Percentiles rank a stretch among this genome's conserved stretches.
phyloP scores from a whole-genome alignment of 2,888 invertebrate species.

The Hypena proboscidalis region DNA sequence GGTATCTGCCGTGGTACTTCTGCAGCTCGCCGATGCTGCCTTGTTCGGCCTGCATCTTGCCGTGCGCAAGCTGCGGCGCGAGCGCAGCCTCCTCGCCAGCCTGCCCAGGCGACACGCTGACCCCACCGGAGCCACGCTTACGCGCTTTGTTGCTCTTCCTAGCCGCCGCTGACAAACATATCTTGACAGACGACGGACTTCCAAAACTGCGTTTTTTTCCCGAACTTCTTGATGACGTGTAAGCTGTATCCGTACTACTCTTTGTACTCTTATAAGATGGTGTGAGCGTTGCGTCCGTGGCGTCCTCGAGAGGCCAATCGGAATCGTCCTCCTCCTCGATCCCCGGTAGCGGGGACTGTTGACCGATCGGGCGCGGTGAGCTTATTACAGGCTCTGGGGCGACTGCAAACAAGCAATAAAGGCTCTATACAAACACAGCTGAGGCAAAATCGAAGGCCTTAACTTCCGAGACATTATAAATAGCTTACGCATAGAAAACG shows the following conservation, averaged over 20 bases:
- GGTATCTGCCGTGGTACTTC: constrained; percentile 94
- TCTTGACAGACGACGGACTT: constrained; percentile 86
- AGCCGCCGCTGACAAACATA: constrained; percentile 84
- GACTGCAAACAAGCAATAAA: constrained; percentile 79
- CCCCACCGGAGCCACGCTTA: constrained; percentile 77
- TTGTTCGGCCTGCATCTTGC: constrained; percentile 96
- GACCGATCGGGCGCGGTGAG: constrained; percentile 85
- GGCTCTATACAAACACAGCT: constrained; percentile 49
- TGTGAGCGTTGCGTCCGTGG: constrained; percentile 78
- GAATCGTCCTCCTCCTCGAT: constrained; percentile 93
- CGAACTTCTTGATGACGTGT: constrained; percentile 77
- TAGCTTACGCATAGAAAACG: constrained; percentile 42
- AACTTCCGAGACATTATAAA: constrained; percentile 12
- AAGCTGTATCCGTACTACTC: constrained; percentile 82
- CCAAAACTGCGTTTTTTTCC: constrained; percentile 82
- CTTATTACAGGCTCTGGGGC: constrained; percentile 81
- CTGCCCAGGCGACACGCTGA: constrained; percentile 58
- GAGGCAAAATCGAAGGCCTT: constrained; percentile 19
- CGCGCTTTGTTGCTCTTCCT: constrained; percentile 82
- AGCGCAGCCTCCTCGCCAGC: constrained; percentile 68
- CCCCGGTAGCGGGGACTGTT: constrained; percentile 91
- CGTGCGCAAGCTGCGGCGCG: constrained; percentile 67
- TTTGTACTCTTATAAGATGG: constrained; percentile 81
- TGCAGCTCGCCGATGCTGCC: constrained; percentile 96
- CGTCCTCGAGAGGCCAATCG: constrained; percentile 83